Evolutionary conservation across 2,888 invertebrate species (phyloP).

Genomic region (Lacanobia oleracea): DNA sequence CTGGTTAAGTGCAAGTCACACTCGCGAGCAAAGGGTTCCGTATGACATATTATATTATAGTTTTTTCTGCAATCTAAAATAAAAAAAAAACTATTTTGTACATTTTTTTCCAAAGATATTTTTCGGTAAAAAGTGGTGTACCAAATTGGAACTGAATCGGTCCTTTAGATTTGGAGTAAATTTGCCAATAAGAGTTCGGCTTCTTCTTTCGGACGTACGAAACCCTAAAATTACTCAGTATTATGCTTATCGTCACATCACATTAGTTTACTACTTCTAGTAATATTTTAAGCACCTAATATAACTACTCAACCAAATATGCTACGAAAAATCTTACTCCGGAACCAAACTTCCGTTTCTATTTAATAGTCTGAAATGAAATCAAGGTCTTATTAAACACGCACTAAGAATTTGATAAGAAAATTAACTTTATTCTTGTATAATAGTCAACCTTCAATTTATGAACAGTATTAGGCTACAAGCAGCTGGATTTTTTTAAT

Average conservation of each 20-base stretch:
- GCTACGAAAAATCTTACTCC: constrained; percentile 2
- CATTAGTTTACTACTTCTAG: constrained; percentile 1
- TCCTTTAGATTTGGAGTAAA: too few relatives aligned
- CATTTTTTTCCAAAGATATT: too few relatives aligned
- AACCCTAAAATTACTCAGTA: constrained; percentile 8
- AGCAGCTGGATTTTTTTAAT: too few relatives aligned
- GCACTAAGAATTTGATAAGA: constrained; percentile 9
- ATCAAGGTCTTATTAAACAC: constrained; percentile 31
- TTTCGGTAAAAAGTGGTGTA: too few relatives aligned
- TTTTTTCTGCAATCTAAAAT: too few relatives aligned
- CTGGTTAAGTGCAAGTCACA: too few relatives aligned
- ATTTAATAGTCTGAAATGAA: constrained; percentile 8
- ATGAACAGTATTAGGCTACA: not conserved
- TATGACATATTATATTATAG: too few relatives aligned
- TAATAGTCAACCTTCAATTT: not conserved
- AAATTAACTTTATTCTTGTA: constrained; percentile 5
- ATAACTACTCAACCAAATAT: not conserved
- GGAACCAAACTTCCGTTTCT: constrained; percentile 18
- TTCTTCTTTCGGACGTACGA: too few relatives aligned
- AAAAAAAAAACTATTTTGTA: too few relatives aligned
- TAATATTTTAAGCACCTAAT: constrained; percentile 10
- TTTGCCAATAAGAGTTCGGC: too few relatives aligned
- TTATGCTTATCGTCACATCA: constrained; percentile 28
- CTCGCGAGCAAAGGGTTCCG: too few relatives aligned
- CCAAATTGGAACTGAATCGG: too few relatives aligned